These are phyloP conservation scores for Proales similis DNA, from an alignment of 1,140 invertebrate species.

Conservation along the genomic window DNA sequence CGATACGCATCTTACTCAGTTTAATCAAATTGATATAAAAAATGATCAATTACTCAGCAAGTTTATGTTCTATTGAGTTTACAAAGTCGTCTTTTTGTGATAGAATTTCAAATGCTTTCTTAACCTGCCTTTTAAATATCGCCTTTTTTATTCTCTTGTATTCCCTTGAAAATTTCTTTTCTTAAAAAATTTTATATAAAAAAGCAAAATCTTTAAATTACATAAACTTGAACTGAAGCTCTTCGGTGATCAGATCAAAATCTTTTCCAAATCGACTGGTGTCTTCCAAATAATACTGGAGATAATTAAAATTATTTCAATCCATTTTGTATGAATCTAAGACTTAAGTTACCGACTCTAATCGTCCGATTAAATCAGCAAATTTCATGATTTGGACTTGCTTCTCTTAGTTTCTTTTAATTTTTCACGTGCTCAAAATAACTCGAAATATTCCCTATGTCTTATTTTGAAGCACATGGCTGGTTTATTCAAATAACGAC, in stretches of 20 bases:
- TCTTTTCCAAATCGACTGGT: conserved; percentile 5
- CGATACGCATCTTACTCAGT: too few species aligned
- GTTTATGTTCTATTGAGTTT: conserved; percentile 14
- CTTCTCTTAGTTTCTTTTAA: not conserved
- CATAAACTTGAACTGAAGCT: conserved; percentile 16
- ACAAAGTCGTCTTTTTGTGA: conserved; percentile 6
- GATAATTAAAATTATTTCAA: not conserved
- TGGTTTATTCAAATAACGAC: too few species aligned
- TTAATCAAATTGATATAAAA: too few species aligned
- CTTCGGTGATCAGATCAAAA: conserved; percentile 1
- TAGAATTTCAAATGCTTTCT: conserved; percentile 27
- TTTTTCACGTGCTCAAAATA: too few species aligned
- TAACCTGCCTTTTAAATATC: conserved; percentile 31
- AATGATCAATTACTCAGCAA: conserved; percentile 33
- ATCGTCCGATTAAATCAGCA: not conserved
- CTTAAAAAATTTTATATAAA: conserved; percentile 8
- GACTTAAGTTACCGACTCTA: conserved; percentile 1
- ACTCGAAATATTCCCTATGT: too few species aligned
- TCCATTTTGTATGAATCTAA: not conserved
- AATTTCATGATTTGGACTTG: conserved; percentile 22
- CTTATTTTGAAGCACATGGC: too few species aligned
- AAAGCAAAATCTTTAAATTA: not conserved
- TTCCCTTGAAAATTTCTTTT: too few species aligned
- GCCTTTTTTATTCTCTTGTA: conserved; percentile 36
- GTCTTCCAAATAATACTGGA: conserved; percentile 23